A percentile compares a stretch with the other conserved stretches of the same genome.
phyloP scores from a whole-genome alignment of 1,140 invertebrate genomes.

The Psix sp. region DNA sequence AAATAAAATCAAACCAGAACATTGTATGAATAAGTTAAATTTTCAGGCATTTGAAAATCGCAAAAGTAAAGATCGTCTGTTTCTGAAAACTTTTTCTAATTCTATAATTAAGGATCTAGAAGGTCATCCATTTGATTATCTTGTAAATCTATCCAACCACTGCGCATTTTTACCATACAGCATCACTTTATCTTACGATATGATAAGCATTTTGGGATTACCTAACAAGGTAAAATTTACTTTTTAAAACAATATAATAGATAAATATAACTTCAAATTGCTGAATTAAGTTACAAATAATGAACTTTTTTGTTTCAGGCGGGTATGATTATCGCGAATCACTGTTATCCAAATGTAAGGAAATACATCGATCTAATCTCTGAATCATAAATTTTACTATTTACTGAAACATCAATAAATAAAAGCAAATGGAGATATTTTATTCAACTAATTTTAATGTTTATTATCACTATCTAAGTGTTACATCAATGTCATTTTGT shows the following conservation, averaged over 20 bases:
- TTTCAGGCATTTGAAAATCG: constrained; percentile 27
- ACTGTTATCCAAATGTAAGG: constrained; percentile 9
- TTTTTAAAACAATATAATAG: too few species aligned
- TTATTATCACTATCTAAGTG: constrained; percentile 59
- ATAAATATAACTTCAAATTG: background rate
- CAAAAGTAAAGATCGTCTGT: constrained; percentile 11
- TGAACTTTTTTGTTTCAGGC: constrained; percentile 22
- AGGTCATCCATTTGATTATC: constrained; percentile 12
- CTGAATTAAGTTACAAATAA: background rate
- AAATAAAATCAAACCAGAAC: too few species aligned
- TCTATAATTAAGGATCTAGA: constrained; percentile 12
- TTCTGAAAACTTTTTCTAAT: constrained; percentile 29
- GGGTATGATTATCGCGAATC: constrained; percentile 4
- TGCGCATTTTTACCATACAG: constrained; percentile 26
- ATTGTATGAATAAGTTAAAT: too few species aligned
- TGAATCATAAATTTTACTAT: background rate
- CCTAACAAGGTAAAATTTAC: too few species aligned
- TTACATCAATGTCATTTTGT: constrained; percentile 61
- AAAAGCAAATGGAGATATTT: background rate
- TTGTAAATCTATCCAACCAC: constrained; percentile 29
- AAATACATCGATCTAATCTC: constrained; percentile 1
- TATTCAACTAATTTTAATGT: constrained; percentile 53
- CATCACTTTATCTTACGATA: too few species aligned
- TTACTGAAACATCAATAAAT: background rate
- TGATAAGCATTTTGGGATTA: too few species aligned